Conservation (phyloP, 2,797 vertebrate species). For the Psittacula derbiana region DNA sequence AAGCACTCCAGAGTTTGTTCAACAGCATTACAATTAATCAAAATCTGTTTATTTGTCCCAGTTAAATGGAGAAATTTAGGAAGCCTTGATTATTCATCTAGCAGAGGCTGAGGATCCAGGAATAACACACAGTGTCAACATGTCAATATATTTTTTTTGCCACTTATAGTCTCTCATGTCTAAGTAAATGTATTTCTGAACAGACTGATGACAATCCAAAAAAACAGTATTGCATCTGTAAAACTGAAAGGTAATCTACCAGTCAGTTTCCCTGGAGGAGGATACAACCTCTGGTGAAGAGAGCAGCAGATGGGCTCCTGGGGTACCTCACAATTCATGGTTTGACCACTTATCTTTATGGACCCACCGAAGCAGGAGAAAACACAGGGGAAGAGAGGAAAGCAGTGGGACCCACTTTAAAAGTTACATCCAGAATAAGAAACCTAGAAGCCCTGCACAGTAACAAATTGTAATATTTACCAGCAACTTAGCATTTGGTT, state of each 20-base stretch:
- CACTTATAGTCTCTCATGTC: neutral
- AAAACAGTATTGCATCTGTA: neutral
- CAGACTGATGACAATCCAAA: neutral
- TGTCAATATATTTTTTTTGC: neutral
- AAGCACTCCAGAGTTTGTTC: neutral
- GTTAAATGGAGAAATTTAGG: neutral
- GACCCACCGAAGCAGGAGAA: neutral
- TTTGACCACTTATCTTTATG: neutral
- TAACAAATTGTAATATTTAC: constrained; percentile 68
- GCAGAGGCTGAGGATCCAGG: neutral
- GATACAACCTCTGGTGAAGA: rapidly evolving
- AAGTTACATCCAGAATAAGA: constrained; percentile 11
- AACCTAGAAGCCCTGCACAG: constrained; percentile 17
- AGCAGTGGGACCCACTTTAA: neutral
- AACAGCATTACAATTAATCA: neutral
- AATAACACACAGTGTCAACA: neutral
- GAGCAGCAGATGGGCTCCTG: neutral
- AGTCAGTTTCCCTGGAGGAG: neutral
- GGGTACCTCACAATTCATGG: neutral
- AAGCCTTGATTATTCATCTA: neutral
- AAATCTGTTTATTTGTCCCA: neutral
- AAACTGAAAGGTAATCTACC: neutral
- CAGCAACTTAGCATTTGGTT: constrained; percentile 64
- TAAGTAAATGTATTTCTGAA: neutral
- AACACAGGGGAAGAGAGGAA: neutral